Base-by-base conservation (phyloP, 1,140 invertebrate genomes). In the Ericerus pela region DNA sequence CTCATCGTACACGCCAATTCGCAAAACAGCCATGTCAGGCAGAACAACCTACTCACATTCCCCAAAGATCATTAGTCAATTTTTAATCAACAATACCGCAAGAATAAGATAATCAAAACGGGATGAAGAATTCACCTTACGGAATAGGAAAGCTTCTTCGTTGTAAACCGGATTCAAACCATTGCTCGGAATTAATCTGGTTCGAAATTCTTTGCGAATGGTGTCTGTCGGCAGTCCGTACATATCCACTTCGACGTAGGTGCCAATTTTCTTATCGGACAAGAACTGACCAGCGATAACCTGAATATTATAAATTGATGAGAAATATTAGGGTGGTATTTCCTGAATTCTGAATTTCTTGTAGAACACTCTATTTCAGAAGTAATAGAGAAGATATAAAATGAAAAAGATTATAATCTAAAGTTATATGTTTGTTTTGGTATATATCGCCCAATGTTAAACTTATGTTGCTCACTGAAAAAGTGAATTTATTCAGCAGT, bases 191-290 rank as follows among this genome's bases (percentile, higher is more conserved):
- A 99, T 90, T 70, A 96, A 80, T 62, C 91, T 76, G 0, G 96
- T 99, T 16, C 93, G 79, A 69, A 98, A 99, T 73, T 99, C 96
- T 69, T 94, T 96, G 26, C 95, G 76, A 63, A 99, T 99, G 26
- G 96, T 99, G 72, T 99, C 96, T 0, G 96, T 95, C 1, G 96
- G 94, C 61, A 99, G 74, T 51, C 96, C 96, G 72, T 98, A 99
- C 96, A 99, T 99, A 71, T 99, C 96, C 24, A 99, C 96, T 72
- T 99, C 96, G 10, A 99, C 96, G 71, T 98, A 99, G 1, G 96
- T 99, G 8, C 95, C 94, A 38, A 87, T 89, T 72, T 98, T 98
- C 71, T 96, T 96, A 69, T 99, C 96, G 0, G 94, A 98, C 62
- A 99, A 80, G 73, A 99, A 99, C 74, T 99, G 96, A 0, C 96